Evolutionary conservation across 2,888 invertebrate species (phyloP), one percentile per base, ranked within the genome.

Genomic region (Cepaea hortensis): DNA sequence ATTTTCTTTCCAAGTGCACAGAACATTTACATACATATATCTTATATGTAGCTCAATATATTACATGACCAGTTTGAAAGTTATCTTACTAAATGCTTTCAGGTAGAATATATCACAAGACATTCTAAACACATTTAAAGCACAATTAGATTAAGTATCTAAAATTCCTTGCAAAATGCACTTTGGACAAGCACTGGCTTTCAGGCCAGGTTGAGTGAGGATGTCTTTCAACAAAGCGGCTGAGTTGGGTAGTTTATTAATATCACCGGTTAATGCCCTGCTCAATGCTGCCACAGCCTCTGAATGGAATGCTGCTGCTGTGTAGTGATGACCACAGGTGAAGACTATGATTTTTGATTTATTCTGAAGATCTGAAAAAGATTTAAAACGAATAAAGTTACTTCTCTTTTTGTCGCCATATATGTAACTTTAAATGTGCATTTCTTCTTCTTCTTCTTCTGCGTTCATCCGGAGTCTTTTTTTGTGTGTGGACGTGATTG

Each of bases 251-350:
- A 93, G 88, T 65, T 90, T 91, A 35, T 81, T 75, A 46, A 88
- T n/a, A 62, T 65, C 68, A 35, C 77, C 62, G 9, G 89, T 90
- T n/a, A 91, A 84, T 61, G 92, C 90, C 72, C 84, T 79, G 46
- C 89, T 88, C 70, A 92, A 88, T 75, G 88, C 88, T 3, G 89
- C 88, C 48, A 92, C 68, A 20, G 90, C 85, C 70, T 92, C 92
- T 35, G 90, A 88, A 46, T 81, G 83, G 84, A 93, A 92, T 6
- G 88, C 79, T 55, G 87, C 65, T 80, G 90, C 88, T 7, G 91
- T 90, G 84, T 90, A 92, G 87, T 92, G 90, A 89, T 93, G 93
- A 5, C 93, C 93, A 90, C 93, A 93, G 11, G 93, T 92, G 86
- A 93, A 93, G 68, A 93, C 70, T 65, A 84, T 76, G 35, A 81